Evolutionary conservation across 2,797 vertebrate genomes (phyloP).

Genomic region (Cyprinella venusta): DNA sequence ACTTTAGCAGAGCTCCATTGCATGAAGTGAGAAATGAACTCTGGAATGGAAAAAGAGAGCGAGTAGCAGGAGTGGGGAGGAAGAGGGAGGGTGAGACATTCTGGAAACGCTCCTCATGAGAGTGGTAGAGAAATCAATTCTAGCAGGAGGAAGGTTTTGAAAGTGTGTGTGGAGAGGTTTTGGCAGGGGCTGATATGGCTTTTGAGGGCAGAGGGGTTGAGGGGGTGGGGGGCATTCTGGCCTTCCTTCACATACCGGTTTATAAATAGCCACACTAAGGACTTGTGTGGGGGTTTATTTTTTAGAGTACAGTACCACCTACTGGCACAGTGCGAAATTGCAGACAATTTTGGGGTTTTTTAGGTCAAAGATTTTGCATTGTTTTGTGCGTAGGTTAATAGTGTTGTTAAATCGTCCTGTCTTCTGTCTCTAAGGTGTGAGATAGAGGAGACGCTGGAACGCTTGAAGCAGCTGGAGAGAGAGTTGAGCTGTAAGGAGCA

Average conservation of each 20-base stretch:
- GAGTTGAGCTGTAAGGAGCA: slow-evolving; percentile 98
- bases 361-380: neutral
- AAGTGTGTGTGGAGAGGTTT: slow-evolving; percentile 78
- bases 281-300: slow-evolving; percentile 62
- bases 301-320: slow-evolving; percentile 70
- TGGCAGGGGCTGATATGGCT: slow-evolving; percentile 61
- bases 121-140: slow-evolving; percentile 74
- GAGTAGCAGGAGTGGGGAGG: slow-evolving; percentile 14
- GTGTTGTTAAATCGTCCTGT: neutral
- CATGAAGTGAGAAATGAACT: slow-evolving; percentile 35
- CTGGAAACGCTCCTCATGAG: slow-evolving; percentile 72
- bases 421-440: slow-evolving; percentile 85
- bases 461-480: slow-evolving; percentile 93
- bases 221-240: slow-evolving; percentile 58
- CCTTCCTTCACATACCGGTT: slow-evolving; percentile 75
- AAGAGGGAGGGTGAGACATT: slow-evolving; percentile 69
- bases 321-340: slow-evolving; percentile 67
- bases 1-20: neutral
- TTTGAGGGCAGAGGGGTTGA: slow-evolving; percentile 57
- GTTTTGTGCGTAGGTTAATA: no score
- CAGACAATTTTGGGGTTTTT: neutral
- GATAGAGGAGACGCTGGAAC: slow-evolving; percentile 95
- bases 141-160: slow-evolving; percentile 65
- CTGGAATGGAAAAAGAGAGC: slow-evolving; percentile 39
- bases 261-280: slow-evolving; percentile 83